A percentile compares a stretch with the other conserved stretches of the same genome.
phyloP scores from a whole-genome alignment of 2,797 vertebrate species.

The Melanitta fusca region DNA sequence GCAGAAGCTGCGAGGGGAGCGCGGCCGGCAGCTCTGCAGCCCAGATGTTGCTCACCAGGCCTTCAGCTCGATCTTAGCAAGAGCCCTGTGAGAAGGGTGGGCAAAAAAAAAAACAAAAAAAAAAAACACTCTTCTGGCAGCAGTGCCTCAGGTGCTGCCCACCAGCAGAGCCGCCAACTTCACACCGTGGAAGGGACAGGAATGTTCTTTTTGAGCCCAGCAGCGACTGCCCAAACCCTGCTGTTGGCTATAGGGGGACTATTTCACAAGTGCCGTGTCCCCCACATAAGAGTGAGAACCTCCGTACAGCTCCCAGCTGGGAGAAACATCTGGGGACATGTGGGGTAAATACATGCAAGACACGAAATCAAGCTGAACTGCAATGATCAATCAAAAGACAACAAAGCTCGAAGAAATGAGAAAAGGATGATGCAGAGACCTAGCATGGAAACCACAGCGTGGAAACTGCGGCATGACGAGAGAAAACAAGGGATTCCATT shows the following conservation, averaged over 20 bases:
- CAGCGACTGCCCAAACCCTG: fast-evolving
- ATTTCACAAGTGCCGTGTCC: not conserved
- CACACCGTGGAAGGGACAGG: not conserved
- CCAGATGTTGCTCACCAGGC: not conserved
- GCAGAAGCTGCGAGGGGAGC: not conserved
- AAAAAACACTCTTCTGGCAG: not conserved
- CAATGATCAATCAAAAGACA: not conserved
- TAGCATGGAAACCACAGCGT: not conserved
- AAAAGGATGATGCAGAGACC: not conserved
- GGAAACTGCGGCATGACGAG: not conserved
- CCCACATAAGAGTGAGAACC: not conserved
- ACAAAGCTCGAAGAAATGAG: not conserved
- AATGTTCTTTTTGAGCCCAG: not conserved
- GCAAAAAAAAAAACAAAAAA: not conserved
- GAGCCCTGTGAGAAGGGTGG: not conserved
- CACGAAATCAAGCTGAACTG: not conserved
- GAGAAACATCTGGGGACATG: not conserved
- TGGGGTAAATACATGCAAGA: slow-evolving; percentile 8
- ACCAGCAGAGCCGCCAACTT: not conserved
- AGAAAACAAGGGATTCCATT: slow-evolving; percentile 19
- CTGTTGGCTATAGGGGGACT: not conserved
- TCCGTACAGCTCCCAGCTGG: not conserved
- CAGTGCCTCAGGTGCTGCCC: fast-evolving
- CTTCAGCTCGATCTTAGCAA: not conserved
- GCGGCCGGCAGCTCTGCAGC: fast-evolving